Evolutionary conservation across 2,888 invertebrate species (phyloP), one percentile per base, ranked within the genome.

Genomic region (Mycalesis mineus): DNA sequence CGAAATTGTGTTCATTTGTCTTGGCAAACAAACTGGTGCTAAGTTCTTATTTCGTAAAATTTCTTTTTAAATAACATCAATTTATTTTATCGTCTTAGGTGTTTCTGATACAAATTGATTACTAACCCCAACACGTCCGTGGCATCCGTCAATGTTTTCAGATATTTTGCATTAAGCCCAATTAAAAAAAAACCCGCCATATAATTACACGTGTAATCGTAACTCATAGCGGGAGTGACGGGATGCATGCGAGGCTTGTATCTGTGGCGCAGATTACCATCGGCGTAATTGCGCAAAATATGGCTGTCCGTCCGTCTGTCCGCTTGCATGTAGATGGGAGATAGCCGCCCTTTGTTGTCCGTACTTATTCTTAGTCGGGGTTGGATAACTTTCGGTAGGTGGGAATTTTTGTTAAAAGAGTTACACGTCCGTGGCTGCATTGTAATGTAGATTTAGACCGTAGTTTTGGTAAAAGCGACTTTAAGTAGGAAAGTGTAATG

Each of bases 271-370:
- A 69, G 84, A 85, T 87, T 69, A 57, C 63, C 75, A 87, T 85
- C 85, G 72, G 63, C 70, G 74, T 84, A 84, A 84, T 86, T 87
- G 81, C 80, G 75, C 76, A 81, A 85, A 84, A 82, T 82, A 80
- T 80, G 73, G 75, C 75, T 75, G 64, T 80, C 73, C 73, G 77
- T 77, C 72, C 71, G 78, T 81, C 74, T 78, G 77, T 77, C 71
- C 70, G 72, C 67, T 73, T 67, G 66, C 68, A 63, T 67, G 63
- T 70, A 71, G 73, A 74, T 75, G 58, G 57, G 62, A 67, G 71
- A 75, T 74, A 73, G 63, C 59, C 56, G 61, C 65, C 67, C 68
- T 71, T 73, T 69, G 65, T 66, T 59, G 42, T 61, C 40, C 50
- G 51, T 55, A 57, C 54, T 47, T 55, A 48, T 48, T 36, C 51